Base-by-base conservation (phyloP, 2,113 vertebrate genomes). In the Galeopterus variegatus region DNA sequence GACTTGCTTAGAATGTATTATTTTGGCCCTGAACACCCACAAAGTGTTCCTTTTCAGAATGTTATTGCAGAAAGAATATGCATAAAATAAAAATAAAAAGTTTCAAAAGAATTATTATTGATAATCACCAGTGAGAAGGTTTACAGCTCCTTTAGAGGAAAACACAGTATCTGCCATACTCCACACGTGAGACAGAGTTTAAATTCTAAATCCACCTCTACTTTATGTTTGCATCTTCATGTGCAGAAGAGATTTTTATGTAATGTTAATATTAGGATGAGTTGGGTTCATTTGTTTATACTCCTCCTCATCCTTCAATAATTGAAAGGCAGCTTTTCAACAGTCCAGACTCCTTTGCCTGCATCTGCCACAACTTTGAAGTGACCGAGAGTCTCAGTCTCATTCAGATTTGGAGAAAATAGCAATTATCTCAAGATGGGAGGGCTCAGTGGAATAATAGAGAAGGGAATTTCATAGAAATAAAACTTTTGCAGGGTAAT, bases 21-120 rank as follows among this genome's bases (percentile, higher is more conserved):
- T 83, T 84, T 87, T 62, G 93, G 67, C 69, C 73, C 62, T 48
- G 48, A 95, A 69, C 94, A 94, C 94, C 95, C 94, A 96, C 91
- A 83, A 13, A n/a, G 60, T 75, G 83, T 89, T 97, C 97, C 91
- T 10, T 91, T 91, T 95, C 52, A 81, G 33, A 88, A 70, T 72
- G 62, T 60, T 83, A 58, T 17, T 52, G 62, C 86, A 94, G 85
- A 83, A 94, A 86, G 36, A 23, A 65, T 89, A 67, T 75, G 64
- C 48, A 67, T 83, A 69, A 85, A 77, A 77, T 88, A 94, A 94
- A 90, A 92, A 64, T 65, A 26, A 72, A 89, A 91, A 56, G 60
- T 89, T 96, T 91, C 31, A 14, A 31, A 90, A 79, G 94, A 91
- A 82, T 92, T 83, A 70, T 84, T 88, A 90, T 45, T 94, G 85